Evolutionary conservation across 2,113 vertebrate species (phyloP).

Genomic region (Channa maculata): DNA sequence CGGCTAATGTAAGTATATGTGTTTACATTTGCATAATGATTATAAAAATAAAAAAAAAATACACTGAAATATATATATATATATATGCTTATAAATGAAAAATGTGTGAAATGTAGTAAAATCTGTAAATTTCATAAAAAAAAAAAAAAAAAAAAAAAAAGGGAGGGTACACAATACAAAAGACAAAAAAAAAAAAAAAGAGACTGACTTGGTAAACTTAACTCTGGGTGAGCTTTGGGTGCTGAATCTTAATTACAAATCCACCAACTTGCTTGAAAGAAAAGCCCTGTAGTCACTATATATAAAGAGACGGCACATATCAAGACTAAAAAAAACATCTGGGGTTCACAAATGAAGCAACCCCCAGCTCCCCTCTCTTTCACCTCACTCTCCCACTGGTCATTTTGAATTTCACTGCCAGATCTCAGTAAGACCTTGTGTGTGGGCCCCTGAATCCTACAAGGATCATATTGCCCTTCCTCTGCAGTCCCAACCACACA

Average conservation of each 20-base stretch:
- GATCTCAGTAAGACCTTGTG: conserved; percentile 75
- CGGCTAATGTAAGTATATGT: conserved; percentile 44
- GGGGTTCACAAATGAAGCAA: conserved; percentile 70
- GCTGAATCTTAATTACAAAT: conserved; percentile 22
- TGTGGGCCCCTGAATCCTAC: conserved; percentile 79
- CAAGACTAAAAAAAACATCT: conserved; percentile 71
- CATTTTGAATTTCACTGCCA: conserved; percentile 83
- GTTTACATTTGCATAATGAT: conserved; percentile 27
- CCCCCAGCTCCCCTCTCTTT: conserved; percentile 25
- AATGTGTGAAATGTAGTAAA: not conserved
- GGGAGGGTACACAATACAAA: too few species aligned
- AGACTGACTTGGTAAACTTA: too few species aligned
- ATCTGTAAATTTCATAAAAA: too few species aligned
- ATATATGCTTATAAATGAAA: not conserved
- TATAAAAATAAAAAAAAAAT: not conserved
- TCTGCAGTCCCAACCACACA: conserved; percentile 68
- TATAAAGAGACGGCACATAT: conserved; percentile 60
- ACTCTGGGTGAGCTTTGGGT: too few species aligned
- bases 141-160: too few species aligned
- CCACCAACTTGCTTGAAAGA: conserved; percentile 59
- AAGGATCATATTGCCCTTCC: conserved; percentile 81
- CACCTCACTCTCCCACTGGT: conserved; percentile 60
- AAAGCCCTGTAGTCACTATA: conserved; percentile 31
- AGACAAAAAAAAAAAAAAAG: too few species aligned
- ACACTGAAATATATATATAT: not conserved